Evolutionary conservation across 2,113 vertebrate genomes (phyloP), one percentile per base, ranked within the genome.

Genomic region (Forbesichthys agassizii): DNA sequence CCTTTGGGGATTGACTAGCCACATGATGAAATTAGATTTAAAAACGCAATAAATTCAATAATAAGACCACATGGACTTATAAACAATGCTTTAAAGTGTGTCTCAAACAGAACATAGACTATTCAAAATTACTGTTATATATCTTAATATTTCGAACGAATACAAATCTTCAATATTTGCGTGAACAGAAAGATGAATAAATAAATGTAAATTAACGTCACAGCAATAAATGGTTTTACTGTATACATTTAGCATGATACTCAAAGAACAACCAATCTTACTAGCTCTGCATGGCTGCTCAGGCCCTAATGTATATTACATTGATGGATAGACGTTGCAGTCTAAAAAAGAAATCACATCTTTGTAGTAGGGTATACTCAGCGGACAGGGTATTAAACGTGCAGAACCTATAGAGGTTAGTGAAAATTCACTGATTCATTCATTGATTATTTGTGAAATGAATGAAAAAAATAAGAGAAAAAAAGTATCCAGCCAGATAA

Each of bases 371-470:
- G 74, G 84, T 69, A 85, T 63, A 27, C 51, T 33, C 33, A 18
- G 12, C 9, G 16, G 61, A 47, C 61, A 46, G 48, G 66, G 13
- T 12, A 68, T 51, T 20, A 49, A 8, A 66, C 60, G 66, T 42
- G 65, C 56, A 60, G 20, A 33, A 53, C 81, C 87, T 78, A 69
- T 63, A 83, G 77, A 87, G 82, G 83, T 86, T 84, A 82, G 78
- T 74, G 49, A 74, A 33, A 18, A 73, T 81, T 73, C 69, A 81
- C 66, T 86, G n/a, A 73, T 81, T 74, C 69, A 81, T 64, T 86
- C 86, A 70, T 83, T 86, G 79, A 47, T 59, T 78, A 73, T 72
- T 81, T 49, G 87, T 88, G 66, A 76, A 87, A 80, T 18, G 69
- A 65, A 78, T 75, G 74, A 79, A 61, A 33, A 77, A 75, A 78